Base-by-base conservation (phyloP, 2,888 invertebrate genomes). In the Thalpophila matura region DNA sequence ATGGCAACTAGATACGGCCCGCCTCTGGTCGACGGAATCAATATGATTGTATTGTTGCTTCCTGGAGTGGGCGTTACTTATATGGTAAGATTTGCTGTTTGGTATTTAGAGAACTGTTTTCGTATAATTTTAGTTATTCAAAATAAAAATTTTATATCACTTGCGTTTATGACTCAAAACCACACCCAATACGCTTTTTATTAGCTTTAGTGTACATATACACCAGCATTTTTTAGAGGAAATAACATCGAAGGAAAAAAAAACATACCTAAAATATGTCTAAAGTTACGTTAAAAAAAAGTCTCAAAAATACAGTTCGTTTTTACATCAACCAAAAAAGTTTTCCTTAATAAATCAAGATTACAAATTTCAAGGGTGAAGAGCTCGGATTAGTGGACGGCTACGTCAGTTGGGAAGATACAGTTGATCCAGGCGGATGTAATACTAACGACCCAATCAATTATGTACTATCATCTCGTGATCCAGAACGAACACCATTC, bases 341-440 rank as follows among this genome's bases (percentile, higher is more conserved):
- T 12, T 9, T 22, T 46, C 3, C 2, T 24, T 31, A 16, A 18
- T 7, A n/a, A n/a, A n/a, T 16, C 3, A 43, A 2, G 12, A 18
- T 42, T 3, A 38, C 3, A 45, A 20, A 31, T 54, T 55, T 55
- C 26, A 33, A 98, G 92, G 98, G 98, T 5, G 98, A 98, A 87
- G 98, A 98, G 89, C 96, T 98, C 45, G 98, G 97, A 1, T 97
- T 98, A 96, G 93, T 95, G 0, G 96, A 98, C 80, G 96, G 96
- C 0, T 93, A 93, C 80, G 95, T 97, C 12, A 96, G 96, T 7
- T 97, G 96, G 95, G 94, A 96, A 53, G 96, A 97, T 49, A 97
- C 97, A 0, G 94, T 96, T 0, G 97, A 97, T 86, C 96, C 97
- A 0, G 92, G 95, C 4, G 97, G 96, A 14, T 96, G 96, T 77